A percentile compares a stretch with the other conserved stretches of the same genome.
Evolutionary conservation across 2,797 vertebrate genomes (phyloP).

Genomic region (Adelosebastes latens): DNA sequence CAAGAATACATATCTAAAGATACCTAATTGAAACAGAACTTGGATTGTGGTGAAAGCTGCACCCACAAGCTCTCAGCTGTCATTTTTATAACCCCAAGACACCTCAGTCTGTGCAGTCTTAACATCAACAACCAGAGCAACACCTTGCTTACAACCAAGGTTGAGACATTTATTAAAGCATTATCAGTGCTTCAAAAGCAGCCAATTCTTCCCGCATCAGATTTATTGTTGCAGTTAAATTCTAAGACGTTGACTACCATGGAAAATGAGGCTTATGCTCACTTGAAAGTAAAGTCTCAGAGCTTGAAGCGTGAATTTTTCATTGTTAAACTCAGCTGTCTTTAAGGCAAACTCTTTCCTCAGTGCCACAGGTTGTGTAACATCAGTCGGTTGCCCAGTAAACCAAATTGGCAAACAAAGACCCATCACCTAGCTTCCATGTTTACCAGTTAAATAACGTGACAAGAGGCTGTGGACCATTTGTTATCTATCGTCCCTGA

Average conservation of each 20-base stretch:
- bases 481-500: constrained; percentile 33
- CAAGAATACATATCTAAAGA: constrained; percentile 20
- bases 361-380: constrained; percentile 2
- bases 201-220: constrained; percentile 15
- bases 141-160: constrained; percentile 14
- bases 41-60: constrained; percentile 16
- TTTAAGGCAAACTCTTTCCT: constrained; percentile 1
- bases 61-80: constrained; percentile 9
- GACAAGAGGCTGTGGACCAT: constrained; percentile 16
- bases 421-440: constrained; percentile 48
- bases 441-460: constrained; percentile 57
- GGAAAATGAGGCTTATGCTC: constrained; percentile 13
- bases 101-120: constrained; percentile 2
- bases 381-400: constrained; percentile 47
- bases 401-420: constrained; percentile 61
- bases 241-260: constrained; percentile 20
- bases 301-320: constrained; percentile 17
- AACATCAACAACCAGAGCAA: constrained; percentile 14
- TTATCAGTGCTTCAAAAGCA: constrained; percentile 9
- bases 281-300: constrained; percentile 31
- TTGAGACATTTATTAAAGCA: constrained; percentile 19
- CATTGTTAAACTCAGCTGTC: constrained; percentile 4
- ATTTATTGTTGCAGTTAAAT: constrained; percentile 8
- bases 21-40: constrained; percentile 33
- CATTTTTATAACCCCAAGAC: constrained; percentile 33